Conservation (phyloP, 2,888 invertebrate species). For the Coelopa pilipes region DNA sequence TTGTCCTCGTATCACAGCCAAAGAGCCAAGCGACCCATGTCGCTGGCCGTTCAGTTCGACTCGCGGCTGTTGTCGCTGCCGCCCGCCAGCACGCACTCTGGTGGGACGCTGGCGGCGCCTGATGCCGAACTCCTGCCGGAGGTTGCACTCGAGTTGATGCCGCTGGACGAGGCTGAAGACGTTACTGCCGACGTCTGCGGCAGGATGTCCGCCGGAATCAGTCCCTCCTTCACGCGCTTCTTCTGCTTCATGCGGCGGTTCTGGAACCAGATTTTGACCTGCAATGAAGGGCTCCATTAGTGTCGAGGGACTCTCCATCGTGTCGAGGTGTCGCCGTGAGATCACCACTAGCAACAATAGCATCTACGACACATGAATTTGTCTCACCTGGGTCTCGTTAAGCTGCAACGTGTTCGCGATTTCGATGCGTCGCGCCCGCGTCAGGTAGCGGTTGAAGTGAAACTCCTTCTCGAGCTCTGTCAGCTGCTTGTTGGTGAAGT, state of each 20-base stretch:
- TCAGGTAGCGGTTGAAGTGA: conserved; percentile 99
- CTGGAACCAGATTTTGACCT: conserved; percentile 98
- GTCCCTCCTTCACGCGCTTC: conserved; percentile 94
- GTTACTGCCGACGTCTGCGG: conserved; percentile 56
- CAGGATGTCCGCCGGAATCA: conserved; percentile 74
- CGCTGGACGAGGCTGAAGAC: conserved; percentile 30
- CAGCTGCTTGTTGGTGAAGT: conserved; percentile 99
- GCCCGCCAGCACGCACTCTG: conserved; percentile 47
- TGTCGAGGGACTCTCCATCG: neutral
- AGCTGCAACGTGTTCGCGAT: conserved; percentile 96
- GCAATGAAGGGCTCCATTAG: neutral
- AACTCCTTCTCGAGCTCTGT: conserved; percentile 99
- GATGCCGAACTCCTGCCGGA: conserved; percentile 21
- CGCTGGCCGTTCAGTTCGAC: conserved; percentile 68
- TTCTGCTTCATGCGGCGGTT: conserved; percentile 99
- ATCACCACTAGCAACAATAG: too few relatives aligned
- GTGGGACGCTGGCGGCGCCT: conserved; percentile 30
- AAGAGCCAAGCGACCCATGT: conserved; percentile 54
- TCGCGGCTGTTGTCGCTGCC: conserved; percentile 80
- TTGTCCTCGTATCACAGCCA: conserved; percentile 59
- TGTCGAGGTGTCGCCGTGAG: too few relatives aligned
- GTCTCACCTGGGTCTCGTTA: conserved; percentile 87
- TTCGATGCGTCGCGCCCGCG: conserved; percentile 95
- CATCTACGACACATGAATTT: neutral
- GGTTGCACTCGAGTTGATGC: conserved; percentile 15